Evolutionary conservation across 2,113 vertebrate species (phyloP).

Genomic region (Budorcas taxicolor): DNA sequence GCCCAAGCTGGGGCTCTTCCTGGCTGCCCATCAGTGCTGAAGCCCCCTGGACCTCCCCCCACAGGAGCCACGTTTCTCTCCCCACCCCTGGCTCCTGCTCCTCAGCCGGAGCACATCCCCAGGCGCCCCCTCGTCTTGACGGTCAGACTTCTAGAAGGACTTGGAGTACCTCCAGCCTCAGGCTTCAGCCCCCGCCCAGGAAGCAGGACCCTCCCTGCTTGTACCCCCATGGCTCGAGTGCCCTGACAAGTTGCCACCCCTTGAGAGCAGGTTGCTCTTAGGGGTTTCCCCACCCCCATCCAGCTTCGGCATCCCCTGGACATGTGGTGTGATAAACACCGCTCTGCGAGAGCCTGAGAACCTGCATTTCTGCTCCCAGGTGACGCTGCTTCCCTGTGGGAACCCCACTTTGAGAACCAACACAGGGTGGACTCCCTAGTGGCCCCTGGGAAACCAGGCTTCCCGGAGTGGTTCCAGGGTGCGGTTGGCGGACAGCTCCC

Average conservation of each 20-base stretch:
- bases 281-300: background rate
- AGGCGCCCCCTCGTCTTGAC: background rate
- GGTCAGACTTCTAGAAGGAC: background rate
- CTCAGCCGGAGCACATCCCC: background rate
- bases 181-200: background rate
- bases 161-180: background rate
- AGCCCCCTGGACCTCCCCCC: background rate
- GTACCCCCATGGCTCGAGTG: accelerated
- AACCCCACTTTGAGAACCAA: background rate
- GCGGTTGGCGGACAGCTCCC: background rate
- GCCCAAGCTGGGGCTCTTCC: accelerated
- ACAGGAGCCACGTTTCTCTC: background rate
- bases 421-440: background rate
- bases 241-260: accelerated
- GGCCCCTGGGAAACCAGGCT: background rate
- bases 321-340: accelerated
- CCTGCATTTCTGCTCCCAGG: background rate
- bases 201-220: background rate
- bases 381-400: too few relatives aligned
- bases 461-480: background rate
- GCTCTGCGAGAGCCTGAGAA: background rate
- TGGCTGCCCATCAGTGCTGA: accelerated
- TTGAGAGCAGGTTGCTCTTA: background rate
- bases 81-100: background rate
- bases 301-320: background rate